Evolutionary conservation across 2,888 invertebrate species (phyloP), one percentile per base, ranked within the genome.

Genomic region (Lasioglossum oenotherae): DNA sequence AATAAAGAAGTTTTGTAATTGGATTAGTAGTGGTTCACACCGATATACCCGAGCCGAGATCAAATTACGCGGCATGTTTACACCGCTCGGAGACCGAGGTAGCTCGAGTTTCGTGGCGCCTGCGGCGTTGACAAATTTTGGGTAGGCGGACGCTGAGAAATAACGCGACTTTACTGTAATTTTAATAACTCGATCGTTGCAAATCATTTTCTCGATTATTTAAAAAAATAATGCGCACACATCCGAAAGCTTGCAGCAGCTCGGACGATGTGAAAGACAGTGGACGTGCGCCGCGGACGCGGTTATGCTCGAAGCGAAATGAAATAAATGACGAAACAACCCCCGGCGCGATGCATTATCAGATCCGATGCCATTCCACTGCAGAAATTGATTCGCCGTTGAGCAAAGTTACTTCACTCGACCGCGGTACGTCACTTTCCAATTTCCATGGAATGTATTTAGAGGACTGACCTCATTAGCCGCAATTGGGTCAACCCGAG

Each of bases 391-490:
- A 90, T 88, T 89, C 87, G 81, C 74, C 87, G 74, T 71, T 76
- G 27, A 82, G 81, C 87, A 89, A 89, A 81, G 87, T 85, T 87
- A 82, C 88, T 88, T 77, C 83, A 78, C 81, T 88, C 88, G 84
- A 81, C 79, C 80, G 79, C 85, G 73, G 83, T 77, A 83, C 85
- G 87, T 90, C 92, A 90, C 89, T 88, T 90, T 89, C 77, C 88
- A 85, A 91, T 89, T 87, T 90, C 85, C 85, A 86, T 86, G 78
- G 87, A 88, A 87, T 87, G 81, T 87, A 92, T 91, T 88, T 86
- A 84, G 83, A 89, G 80, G 86, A 91, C 90, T 89, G 90, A 91
- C 91, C 89, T 89, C 88, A 90, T 91, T 91, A 90, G 82, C 81
- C 82, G 80, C 90, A 90, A 90, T 90, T 82, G 84, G 87, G 85